Conservation (phyloP, 2,797 vertebrate genomes). For the Atherinosoma microstoma region DNA sequence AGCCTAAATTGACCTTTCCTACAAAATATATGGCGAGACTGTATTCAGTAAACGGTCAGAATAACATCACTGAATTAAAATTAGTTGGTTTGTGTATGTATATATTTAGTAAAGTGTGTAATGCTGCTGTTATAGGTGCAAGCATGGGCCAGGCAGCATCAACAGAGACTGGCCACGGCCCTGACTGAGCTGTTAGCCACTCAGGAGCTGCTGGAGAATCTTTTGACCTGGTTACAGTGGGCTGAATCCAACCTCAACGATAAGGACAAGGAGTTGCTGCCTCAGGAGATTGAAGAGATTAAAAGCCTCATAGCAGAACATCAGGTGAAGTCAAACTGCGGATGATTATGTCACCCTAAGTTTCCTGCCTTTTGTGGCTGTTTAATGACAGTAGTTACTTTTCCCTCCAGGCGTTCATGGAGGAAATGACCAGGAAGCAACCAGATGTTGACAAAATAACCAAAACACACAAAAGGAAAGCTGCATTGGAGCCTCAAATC, state of each 20-base stretch:
- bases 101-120: background rate
- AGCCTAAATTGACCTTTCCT: background rate
- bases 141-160: conserved; percentile 96
- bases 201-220: conserved; percentile 92
- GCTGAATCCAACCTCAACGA: conserved; percentile 92
- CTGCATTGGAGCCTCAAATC: conserved; percentile 88
- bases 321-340: conserved; percentile 83
- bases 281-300: conserved; percentile 95
- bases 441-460: conserved; percentile 99
- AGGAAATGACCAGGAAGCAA: conserved; percentile 99
- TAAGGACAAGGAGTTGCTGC: conserved; percentile 92
- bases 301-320: conserved; percentile 95
- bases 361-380: background rate
- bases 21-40: background rate
- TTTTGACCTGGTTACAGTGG: conserved; percentile 96
- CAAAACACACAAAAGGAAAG: conserved; percentile 97
- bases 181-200: conserved; percentile 90
- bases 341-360: background rate
- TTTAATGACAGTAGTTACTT: conserved; percentile 21
- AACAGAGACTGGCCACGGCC: conserved; percentile 90
- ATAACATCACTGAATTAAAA: background rate
- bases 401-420: conserved; percentile 92
- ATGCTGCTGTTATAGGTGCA: conserved; percentile 85
- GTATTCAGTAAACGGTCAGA: background rate
- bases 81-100: background rate